Percentiles rank a stretch among this genome's conserved stretches.
Conservation (phyloP, 2,113 vertebrate species). For the Coregonus clupeaformis region DNA sequence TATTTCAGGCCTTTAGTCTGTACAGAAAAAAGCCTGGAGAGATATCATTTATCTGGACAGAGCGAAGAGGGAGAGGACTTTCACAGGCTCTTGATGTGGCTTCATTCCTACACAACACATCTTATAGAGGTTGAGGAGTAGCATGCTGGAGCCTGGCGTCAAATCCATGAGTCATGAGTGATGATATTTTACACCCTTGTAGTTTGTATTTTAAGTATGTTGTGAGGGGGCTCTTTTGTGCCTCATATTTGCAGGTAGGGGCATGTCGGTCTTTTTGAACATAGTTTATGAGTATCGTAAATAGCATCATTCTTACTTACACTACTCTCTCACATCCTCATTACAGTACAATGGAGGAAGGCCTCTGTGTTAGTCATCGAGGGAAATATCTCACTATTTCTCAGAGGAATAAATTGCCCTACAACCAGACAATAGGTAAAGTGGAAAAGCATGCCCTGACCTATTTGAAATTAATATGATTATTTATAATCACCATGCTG, state of each 20-base stretch:
- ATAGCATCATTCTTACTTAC: slow-evolving; percentile 23
- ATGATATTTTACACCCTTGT: slow-evolving; percentile 48
- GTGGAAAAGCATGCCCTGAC: slow-evolving; percentile 47
- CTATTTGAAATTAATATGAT: slow-evolving; percentile 56
- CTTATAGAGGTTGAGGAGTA: neutral
- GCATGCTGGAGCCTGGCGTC: slow-evolving; percentile 39
- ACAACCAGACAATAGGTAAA: slow-evolving; percentile 23
- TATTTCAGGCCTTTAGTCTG: slow-evolving; percentile 1
- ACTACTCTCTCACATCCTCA: slow-evolving; percentile 8
- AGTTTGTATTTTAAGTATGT: slow-evolving; percentile 26
- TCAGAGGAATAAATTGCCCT: slow-evolving; percentile 3
- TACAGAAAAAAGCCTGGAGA: neutral
- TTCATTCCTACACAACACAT: neutral
- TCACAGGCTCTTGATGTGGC: neutral
- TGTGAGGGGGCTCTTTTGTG: slow-evolving; percentile 29
- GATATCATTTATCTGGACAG: neutral
- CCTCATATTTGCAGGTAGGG: slow-evolving; percentile 42
- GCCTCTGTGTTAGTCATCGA: slow-evolving; percentile 4
- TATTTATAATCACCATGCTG: slow-evolving; percentile 58
- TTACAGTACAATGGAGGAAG: neutral
- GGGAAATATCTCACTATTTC: neutral
- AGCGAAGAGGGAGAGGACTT: neutral
- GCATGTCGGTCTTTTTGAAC: slow-evolving; percentile 46
- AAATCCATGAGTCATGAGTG: slow-evolving; percentile 54
- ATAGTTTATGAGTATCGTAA: slow-evolving; percentile 44